These are phyloP conservation scores for Rhagoletis pomonella DNA, from an alignment of 1,140 invertebrate genomes.

Conservation along the genomic window DNA sequence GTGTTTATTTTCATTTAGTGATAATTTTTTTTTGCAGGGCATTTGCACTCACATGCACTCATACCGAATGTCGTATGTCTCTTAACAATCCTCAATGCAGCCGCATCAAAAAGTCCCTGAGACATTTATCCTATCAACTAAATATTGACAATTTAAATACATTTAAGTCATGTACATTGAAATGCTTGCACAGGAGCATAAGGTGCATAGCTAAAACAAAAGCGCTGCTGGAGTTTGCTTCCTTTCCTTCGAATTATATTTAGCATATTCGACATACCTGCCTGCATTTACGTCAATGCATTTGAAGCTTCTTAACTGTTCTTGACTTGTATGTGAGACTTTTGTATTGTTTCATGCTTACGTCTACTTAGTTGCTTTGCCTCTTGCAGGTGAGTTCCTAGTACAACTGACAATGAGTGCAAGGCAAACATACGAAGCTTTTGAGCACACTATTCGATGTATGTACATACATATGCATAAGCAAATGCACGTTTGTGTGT, in stretches of 20 bases:
- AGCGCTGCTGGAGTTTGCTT: neutral
- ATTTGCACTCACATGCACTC: neutral
- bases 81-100: neutral
- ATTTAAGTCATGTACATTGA: neutral
- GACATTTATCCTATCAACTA: neutral
- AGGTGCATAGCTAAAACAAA: neutral
- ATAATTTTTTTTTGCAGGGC: no score
- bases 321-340: neutral
- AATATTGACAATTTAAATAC: neutral
- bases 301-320: slow-evolving; percentile 35
- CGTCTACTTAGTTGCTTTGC: neutral
- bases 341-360: neutral
- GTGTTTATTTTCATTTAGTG: no score
- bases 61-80: neutral
- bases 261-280: neutral
- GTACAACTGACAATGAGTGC: no score
- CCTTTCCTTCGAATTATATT: neutral
- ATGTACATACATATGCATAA: no score
- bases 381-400: neutral
- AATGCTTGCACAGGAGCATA: neutral
- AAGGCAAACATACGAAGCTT: no score
- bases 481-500: no score
- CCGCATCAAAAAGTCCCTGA: neutral
- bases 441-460: no score
- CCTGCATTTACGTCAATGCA: slow-evolving; percentile 16